Evolutionary conservation across 2,888 invertebrate genomes (phyloP), one percentile per base, ranked within the genome.

Genomic region (Napeogenes inachia): DNA sequence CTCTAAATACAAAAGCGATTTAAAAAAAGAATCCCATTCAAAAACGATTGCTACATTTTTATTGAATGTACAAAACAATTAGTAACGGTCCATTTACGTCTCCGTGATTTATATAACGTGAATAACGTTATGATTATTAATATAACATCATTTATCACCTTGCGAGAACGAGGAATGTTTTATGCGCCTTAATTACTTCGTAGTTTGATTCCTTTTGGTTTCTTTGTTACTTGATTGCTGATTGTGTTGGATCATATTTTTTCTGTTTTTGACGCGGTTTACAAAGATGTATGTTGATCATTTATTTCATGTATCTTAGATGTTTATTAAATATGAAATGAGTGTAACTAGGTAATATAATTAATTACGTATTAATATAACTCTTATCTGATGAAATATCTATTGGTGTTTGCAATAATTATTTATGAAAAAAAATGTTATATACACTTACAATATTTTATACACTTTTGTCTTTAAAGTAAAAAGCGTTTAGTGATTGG

Each of bases 121-220:
- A 62, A 64, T 60, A 64, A 62, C 60, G 6, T 64, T 64, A 50
- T 61, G 64, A 64, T 66, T 64, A 64, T 64, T 66, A 56, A 8
- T 42, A 13, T 56, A 55, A 62, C 56, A 46, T 62, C 62, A 64
- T 62, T 60, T 54, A 57, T 60, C 42, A 45, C 54, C 46, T 54
- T 12, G n/a, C 21, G 10, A 46, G 61, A 47, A 61, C 50, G 45
- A 59, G 13, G 59, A 56, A 56, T 59, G 56, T 45, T 21, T 53
- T 30, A 45, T 33, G 50, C 45, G 46, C 56, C 56, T 47, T 57
- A 54, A 61, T 61, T 57, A 59, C 47, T 63, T 54, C 47, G 35
- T 62, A 55, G 45, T 38, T 55, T 56, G 45, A 59, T 56, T 62
- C 59, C 59, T 64, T 59, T 59, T 54, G 35, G 55, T 30, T 12